These are phyloP conservation scores for Tiliqua scincoides DNA, from an alignment of 2,113 vertebrate genomes.

Conservation along the genomic window DNA sequence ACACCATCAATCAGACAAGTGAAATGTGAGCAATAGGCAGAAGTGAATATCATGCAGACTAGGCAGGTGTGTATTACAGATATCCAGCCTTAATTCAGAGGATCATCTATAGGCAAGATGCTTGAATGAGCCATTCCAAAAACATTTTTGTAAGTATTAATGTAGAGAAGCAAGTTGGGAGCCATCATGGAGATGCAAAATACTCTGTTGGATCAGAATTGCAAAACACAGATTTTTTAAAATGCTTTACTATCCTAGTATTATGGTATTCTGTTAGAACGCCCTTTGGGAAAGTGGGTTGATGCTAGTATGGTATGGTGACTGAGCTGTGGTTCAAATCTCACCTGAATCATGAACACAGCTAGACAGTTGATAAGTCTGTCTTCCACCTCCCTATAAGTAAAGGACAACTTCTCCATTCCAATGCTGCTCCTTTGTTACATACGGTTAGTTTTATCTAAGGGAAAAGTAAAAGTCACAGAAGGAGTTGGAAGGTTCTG, in stretches of 20 bases:
- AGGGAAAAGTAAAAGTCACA: background rate
- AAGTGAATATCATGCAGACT: background rate
- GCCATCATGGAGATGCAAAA: background rate
- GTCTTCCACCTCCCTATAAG: background rate
- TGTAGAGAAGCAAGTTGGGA: background rate
- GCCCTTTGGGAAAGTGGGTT: too few species aligned
- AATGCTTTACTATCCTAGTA: background rate
- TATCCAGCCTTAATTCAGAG: background rate
- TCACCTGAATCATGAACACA: too few species aligned
- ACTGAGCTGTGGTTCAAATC: too few species aligned
- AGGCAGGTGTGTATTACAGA: background rate
- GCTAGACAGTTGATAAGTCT: background rate
- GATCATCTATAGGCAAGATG: background rate
- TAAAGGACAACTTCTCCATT: background rate
- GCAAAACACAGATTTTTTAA: background rate
- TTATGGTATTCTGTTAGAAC: too few species aligned
- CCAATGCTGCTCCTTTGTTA: background rate
- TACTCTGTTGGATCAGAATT: background rate
- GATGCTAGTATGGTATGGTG: too few species aligned
- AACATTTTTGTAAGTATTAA: background rate
- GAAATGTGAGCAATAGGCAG: background rate
- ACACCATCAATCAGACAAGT: background rate
- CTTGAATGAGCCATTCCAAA: background rate
- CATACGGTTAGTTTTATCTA: background rate
- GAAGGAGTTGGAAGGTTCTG: background rate